A percentile compares a stretch with the other conserved stretches of the same genome.
phyloP scores from a whole-genome alignment of 2,797 vertebrate species.

The Sebastes matsubarae region DNA sequence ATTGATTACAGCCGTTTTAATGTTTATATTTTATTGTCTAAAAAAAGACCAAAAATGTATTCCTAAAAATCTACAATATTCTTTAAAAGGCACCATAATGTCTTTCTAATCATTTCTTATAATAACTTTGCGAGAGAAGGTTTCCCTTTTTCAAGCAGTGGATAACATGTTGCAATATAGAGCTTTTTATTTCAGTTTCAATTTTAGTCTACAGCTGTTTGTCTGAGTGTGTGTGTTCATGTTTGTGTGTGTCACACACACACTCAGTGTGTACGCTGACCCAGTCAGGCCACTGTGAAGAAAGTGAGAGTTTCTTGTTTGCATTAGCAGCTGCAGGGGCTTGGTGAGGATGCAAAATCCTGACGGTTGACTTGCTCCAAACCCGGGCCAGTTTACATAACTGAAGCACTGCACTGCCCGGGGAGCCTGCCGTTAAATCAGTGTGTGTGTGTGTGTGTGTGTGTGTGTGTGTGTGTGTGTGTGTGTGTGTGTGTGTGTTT shows the following conservation, averaged over 20 bases:
- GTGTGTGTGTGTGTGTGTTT: conserved; percentile 32
- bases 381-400: conserved; percentile 86
- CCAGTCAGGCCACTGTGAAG: conserved; percentile 44
- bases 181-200: background rate
- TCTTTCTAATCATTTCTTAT: background rate
- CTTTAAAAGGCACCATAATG: background rate
- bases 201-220: background rate
- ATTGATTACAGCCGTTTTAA: background rate
- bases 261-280: conserved; percentile 1
- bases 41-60: background rate
- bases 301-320: conserved; percentile 72
- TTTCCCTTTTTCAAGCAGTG: background rate
- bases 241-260: background rate
- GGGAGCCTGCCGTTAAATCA: conserved; percentile 83
- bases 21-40: background rate
- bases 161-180: background rate
- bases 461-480: conserved; percentile 33
- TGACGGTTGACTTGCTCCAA: conserved; percentile 83
- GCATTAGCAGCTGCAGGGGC: conserved; percentile 79
- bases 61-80: background rate
- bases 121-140: background rate
- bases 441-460: conserved; percentile 41
- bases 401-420: conserved; percentile 79
- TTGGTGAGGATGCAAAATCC: conserved; percentile 83
- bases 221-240: background rate